A percentile compares a stretch with the other conserved stretches of the same genome.
These are phyloP conservation scores for Lacerta viridis DNA, from an alignment of 2,797 vertebrate species.

Conservation along the genomic window DNA sequence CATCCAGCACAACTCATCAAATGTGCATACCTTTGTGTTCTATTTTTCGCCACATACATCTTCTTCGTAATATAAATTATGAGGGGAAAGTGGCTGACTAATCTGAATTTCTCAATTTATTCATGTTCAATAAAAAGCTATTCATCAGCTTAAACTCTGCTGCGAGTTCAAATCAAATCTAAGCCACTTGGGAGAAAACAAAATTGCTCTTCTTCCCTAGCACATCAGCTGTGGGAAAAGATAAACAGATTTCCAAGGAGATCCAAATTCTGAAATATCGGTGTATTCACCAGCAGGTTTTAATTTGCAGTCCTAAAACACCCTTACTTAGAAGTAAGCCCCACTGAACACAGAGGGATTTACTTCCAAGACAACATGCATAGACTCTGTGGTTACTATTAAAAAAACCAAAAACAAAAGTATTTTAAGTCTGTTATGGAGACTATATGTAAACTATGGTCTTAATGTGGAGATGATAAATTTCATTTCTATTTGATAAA, in stretches of 20 bases:
- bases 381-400: no score
- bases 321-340: no score
- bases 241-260: slow-evolving; percentile 73
- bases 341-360: slow-evolving; percentile 43
- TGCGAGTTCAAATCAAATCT: slow-evolving; percentile 90
- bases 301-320: no score
- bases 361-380: no score
- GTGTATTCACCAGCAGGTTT: slow-evolving; percentile 60
- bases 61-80: slow-evolving; percentile 84
- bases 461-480: slow-evolving; percentile 30
- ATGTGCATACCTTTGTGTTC: slow-evolving; percentile 63
- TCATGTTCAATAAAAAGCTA: slow-evolving; percentile 92
- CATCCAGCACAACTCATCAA: slow-evolving; percentile 76
- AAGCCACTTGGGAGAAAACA: slow-evolving; percentile 87
- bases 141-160: slow-evolving; percentile 90
- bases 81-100: slow-evolving; percentile 89
- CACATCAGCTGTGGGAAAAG: slow-evolving; percentile 75
- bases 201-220: slow-evolving; percentile 81
- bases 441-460: slow-evolving; percentile 45
- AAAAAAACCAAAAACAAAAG: slow-evolving; percentile 29
- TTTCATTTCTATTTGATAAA: slow-evolving; percentile 48
- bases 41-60: slow-evolving; percentile 82
- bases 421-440: slow-evolving; percentile 34
- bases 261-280: slow-evolving; percentile 63
- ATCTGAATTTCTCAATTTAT: slow-evolving; percentile 91